phyloP scores from a whole-genome alignment of 2,797 vertebrate genomes.

The Phataginus tetradactyla region DNA sequence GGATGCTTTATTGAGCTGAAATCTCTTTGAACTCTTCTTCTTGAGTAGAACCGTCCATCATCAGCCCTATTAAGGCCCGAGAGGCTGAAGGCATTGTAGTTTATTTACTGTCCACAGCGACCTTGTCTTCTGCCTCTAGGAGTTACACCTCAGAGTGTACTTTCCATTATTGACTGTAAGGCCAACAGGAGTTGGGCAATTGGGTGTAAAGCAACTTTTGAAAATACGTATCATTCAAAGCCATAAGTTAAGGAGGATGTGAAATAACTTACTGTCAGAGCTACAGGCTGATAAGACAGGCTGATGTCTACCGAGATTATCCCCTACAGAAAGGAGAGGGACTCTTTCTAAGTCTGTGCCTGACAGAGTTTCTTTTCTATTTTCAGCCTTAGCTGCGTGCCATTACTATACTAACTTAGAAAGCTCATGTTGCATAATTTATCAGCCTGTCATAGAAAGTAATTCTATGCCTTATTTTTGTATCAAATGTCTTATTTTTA shows the following conservation, averaged over 20 bases:
- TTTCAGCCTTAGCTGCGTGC: neutral
- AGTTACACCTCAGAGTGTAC: neutral
- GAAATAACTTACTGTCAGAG: neutral
- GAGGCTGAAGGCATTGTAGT: neutral
- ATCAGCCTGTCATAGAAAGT: neutral
- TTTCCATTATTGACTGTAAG: slow-evolving; percentile 3
- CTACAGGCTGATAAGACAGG: neutral
- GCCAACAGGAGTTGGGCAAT: neutral
- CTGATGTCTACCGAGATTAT: neutral
- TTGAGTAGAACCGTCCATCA: neutral
- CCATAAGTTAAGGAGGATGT: neutral
- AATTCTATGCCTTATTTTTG: neutral
- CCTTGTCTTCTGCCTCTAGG: neutral
- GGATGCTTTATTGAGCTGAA: neutral
- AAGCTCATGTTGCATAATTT: neutral
- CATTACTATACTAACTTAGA: neutral
- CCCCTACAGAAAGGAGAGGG: neutral
- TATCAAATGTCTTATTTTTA: neutral
- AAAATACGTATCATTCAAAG: neutral
- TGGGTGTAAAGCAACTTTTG: neutral
- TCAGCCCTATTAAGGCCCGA: neutral
- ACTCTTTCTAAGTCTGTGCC: neutral
- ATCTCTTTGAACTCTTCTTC: slow-evolving; percentile 2
- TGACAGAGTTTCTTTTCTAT: neutral
- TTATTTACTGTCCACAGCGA: neutral